Percentiles rank a stretch among this genome's conserved stretches.
phyloP scores from a whole-genome alignment of 2,113 vertebrate species.

The Daphoenositta chrysoptera region DNA sequence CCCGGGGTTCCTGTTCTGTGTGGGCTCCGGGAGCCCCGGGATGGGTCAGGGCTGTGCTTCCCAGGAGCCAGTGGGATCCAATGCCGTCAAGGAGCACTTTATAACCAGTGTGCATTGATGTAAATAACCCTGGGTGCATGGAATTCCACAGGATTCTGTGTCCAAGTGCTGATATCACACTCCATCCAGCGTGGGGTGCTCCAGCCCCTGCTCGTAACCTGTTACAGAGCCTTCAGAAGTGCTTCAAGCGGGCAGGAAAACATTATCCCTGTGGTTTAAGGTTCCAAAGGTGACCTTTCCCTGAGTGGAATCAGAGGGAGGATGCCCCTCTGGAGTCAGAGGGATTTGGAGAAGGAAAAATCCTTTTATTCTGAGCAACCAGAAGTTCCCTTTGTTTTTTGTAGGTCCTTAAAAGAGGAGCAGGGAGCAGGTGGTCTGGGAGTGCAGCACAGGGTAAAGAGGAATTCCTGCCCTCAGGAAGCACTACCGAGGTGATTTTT shows the following conservation, averaged over 20 bases:
- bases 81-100: neutral
- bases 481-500: neutral
- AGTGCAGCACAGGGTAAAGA: neutral
- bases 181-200: neutral
- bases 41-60: neutral
- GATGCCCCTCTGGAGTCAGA: neutral
- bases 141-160: neutral
- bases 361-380: neutral
- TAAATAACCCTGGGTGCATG: neutral
- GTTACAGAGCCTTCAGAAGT: neutral
- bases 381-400: neutral
- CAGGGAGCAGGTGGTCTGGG: neutral
- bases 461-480: neutral
- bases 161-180: neutral
- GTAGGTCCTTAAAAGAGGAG: neutral
- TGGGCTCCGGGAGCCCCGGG: accelerated
- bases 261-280: neutral
- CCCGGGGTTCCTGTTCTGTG: neutral
- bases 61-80: neutral
- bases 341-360: neutral
- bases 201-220: neutral
- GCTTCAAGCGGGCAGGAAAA: neutral
- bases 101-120: neutral
- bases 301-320: neutral
- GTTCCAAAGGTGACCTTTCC: neutral